Evolutionary conservation across 1,140 invertebrate species (phyloP).

Genomic region (Papilio machaon): DNA sequence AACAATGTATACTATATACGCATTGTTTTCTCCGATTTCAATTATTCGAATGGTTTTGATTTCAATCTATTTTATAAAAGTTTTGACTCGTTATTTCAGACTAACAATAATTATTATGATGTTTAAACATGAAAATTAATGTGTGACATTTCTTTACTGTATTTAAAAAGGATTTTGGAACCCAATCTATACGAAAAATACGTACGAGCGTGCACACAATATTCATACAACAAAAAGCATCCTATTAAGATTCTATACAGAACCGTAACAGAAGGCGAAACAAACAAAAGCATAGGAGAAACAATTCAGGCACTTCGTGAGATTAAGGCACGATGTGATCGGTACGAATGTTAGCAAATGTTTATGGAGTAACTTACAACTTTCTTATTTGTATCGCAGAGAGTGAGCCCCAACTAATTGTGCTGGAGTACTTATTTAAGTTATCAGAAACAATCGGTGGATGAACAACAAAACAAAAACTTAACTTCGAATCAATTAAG

Average conservation of each 20-base stretch:
- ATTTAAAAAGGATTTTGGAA: not conserved
- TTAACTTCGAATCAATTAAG: constrained; percentile 38
- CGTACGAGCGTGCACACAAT: constrained; percentile 13
- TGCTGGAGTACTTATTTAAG: constrained; percentile 34
- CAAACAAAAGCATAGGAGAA: constrained; percentile 52
- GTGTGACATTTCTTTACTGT: too few relatives aligned
- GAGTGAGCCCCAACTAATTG: constrained; percentile 21
- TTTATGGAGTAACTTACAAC: constrained; percentile 35
- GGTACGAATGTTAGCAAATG: constrained; percentile 43
- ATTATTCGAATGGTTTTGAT: too few relatives aligned
- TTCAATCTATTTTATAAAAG: too few relatives aligned
- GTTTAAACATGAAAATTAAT: too few relatives aligned
- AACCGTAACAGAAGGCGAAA: constrained; percentile 61
- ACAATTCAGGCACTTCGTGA: constrained; percentile 66
- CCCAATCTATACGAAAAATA: not conserved
- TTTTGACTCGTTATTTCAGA: too few relatives aligned
- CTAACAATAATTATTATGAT: too few relatives aligned
- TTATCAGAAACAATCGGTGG: constrained; percentile 42
- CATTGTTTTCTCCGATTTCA: too few relatives aligned
- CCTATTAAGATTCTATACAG: constrained; percentile 55
- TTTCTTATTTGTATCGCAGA: constrained; percentile 23
- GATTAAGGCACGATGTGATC: constrained; percentile 69
- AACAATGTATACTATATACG: too few relatives aligned
- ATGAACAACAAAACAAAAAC: constrained; percentile 48
- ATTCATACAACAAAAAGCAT: constrained; percentile 48